Conservation (phyloP, 2,888 invertebrate genomes). For the Epistrophella euchroma region DNA sequence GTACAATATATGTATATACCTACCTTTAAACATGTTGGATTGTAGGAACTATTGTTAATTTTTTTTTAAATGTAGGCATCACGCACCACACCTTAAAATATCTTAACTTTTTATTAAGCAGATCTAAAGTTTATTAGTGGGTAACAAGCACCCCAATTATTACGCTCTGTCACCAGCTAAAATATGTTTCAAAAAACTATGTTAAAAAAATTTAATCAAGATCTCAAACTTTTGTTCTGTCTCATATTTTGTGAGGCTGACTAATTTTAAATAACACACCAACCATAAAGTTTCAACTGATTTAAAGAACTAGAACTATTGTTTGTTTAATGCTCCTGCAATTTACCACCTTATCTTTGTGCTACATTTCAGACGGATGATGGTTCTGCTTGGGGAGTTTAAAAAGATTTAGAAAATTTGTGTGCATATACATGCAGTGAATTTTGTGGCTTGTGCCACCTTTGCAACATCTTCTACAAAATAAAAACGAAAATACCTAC, state of each 20-base stretch:
- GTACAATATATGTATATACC: too few relatives aligned
- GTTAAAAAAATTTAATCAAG: conserved; percentile 22
- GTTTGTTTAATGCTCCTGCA: conserved; percentile 26
- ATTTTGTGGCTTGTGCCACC: conserved; percentile 11
- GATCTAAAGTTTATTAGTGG: neutral
- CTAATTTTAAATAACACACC: conserved; percentile 19
- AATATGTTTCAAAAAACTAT: neutral
- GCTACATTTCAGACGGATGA: conserved; percentile 44
- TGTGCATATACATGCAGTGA: conserved; percentile 16
- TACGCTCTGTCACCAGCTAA: conserved; percentile 20
- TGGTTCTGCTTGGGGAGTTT: conserved; percentile 55
- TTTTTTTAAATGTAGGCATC: too few relatives aligned
- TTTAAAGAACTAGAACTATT: conserved; percentile 23
- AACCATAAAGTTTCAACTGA: conserved; percentile 10
- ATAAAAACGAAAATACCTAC: neutral
- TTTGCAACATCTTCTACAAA: neutral
- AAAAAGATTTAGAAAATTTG: conserved; percentile 49
- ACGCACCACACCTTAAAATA: too few relatives aligned
- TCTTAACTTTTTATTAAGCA: too few relatives aligned
- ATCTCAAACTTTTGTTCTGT: conserved; percentile 22
- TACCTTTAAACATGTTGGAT: too few relatives aligned
- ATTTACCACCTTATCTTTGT: conserved; percentile 45
- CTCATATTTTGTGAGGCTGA: conserved; percentile 3
- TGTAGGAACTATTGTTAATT: too few relatives aligned
- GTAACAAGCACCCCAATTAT: conserved; percentile 14